phyloP scores from a whole-genome alignment of 2,888 invertebrate species.

The Tromatobia lineatoria region DNA sequence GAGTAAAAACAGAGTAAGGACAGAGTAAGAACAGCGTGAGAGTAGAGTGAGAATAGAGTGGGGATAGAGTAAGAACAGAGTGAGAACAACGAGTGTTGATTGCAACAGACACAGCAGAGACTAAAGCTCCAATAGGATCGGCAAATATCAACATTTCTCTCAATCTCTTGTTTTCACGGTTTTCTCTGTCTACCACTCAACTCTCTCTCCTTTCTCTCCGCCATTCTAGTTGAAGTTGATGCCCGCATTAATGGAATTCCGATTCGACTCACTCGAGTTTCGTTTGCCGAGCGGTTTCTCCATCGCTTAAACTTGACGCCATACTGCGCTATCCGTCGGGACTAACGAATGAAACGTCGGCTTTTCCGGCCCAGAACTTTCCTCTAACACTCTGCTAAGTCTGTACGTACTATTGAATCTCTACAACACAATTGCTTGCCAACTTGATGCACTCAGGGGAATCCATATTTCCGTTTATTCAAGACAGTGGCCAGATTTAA shows the following conservation, averaged over 20 bases:
- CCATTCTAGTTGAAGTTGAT: conserved; percentile 37
- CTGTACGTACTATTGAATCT: background rate
- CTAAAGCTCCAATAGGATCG: conserved; percentile 15
- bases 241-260: conserved; percentile 62
- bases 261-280: conserved; percentile 32
- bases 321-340: background rate
- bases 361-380: conserved; percentile 18
- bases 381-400: background rate
- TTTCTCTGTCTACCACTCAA: conserved; percentile 2
- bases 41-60: too few species aligned
- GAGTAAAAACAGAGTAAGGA: too few species aligned
- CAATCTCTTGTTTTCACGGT: conserved; percentile 8
- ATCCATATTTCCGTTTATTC: conserved; percentile 4
- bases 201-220: conserved; percentile 23
- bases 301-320: background rate
- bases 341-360: conserved; percentile 20
- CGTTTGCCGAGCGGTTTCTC: conserved; percentile 34
- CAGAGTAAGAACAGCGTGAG: too few species aligned
- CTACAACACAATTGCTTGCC: background rate
- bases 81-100: conserved; percentile 38
- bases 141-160: conserved; percentile 55
- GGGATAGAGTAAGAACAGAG: too few species aligned
- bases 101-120: conserved; percentile 19
- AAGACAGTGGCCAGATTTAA: background rate
- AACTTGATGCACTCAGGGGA: background rate